Evolutionary conservation across 2,113 vertebrate species (phyloP).

Genomic region (Orthochromis indermauri): DNA sequence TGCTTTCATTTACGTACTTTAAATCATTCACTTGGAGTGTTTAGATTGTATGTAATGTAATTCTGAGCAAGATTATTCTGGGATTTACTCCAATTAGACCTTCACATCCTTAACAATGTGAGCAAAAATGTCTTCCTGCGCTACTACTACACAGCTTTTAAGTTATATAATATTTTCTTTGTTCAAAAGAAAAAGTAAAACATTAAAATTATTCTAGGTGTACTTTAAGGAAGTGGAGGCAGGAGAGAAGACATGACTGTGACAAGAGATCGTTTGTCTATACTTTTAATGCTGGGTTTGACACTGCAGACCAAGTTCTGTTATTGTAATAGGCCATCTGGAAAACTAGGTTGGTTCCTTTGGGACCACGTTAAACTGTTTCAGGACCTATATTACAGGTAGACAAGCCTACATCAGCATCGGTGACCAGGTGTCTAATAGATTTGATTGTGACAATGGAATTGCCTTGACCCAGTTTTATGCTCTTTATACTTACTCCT

Average conservation of each 20-base stretch:
- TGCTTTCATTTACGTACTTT: background rate
- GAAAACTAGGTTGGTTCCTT: constrained; percentile 45
- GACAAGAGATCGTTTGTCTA: background rate
- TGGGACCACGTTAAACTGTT: constrained; percentile 34
- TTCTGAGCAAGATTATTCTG: background rate
- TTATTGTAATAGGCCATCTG: constrained; percentile 28
- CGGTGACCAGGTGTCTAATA: constrained; percentile 13
- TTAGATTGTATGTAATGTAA: background rate
- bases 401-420: constrained; percentile 24
- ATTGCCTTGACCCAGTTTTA: constrained; percentile 34
- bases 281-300: background rate
- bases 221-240: background rate
- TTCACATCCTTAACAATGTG: background rate
- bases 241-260: background rate
- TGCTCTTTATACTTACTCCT: background rate
- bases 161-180: background rate
- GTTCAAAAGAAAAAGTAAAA: background rate
- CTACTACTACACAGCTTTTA: background rate
- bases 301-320: background rate
- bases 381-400: constrained; percentile 37
- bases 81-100: background rate
- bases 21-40: background rate
- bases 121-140: background rate
- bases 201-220: background rate
- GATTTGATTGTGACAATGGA: constrained; percentile 18